These are phyloP conservation scores for Ceratina calcarata DNA, from an alignment of 1,140 invertebrate species.

Conservation along the genomic window DNA sequence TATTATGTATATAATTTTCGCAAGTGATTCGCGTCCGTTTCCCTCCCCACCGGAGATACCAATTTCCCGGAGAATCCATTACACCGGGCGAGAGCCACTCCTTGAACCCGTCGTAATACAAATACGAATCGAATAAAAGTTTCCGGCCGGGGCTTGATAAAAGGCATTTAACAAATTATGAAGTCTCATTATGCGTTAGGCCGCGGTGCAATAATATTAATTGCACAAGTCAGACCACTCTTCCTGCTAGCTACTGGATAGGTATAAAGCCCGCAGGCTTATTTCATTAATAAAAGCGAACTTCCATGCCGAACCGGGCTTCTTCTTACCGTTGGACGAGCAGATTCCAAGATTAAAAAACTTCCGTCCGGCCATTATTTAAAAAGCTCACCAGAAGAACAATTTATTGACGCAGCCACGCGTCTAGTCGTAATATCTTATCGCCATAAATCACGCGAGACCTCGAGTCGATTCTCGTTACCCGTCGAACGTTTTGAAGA, in stretches of 20 bases:
- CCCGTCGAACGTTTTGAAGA: background rate
- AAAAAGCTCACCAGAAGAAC: background rate
- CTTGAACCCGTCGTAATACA: constrained; percentile 1
- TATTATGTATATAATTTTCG: constrained; percentile 1
- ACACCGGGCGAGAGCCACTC: background rate
- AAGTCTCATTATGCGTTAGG: constrained; percentile 21
- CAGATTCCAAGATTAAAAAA: constrained; percentile 45
- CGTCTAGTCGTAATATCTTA: constrained; percentile 7
- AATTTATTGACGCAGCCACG: constrained; percentile 17
- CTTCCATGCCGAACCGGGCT: background rate
- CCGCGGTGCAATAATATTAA: constrained; percentile 33
- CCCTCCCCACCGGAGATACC: background rate
- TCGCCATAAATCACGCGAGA: constrained; percentile 51
- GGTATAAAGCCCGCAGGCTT: constrained; percentile 23
- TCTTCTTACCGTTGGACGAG: constrained; percentile 6
- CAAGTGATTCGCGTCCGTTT: background rate
- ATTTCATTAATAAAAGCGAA: constrained; percentile 42
- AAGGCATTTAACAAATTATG: constrained; percentile 32
- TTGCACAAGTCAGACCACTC: constrained; percentile 25
- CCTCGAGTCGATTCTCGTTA: constrained; percentile 43
- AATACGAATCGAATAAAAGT: constrained; percentile 34
- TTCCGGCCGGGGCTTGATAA: constrained; percentile 6
- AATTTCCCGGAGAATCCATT: constrained; percentile 19
- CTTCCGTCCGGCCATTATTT: constrained; percentile 19
- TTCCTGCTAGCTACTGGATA: background rate